Evolutionary conservation across 1,140 invertebrate species (phyloP).

Genomic region (Antheraea pernyi): DNA sequence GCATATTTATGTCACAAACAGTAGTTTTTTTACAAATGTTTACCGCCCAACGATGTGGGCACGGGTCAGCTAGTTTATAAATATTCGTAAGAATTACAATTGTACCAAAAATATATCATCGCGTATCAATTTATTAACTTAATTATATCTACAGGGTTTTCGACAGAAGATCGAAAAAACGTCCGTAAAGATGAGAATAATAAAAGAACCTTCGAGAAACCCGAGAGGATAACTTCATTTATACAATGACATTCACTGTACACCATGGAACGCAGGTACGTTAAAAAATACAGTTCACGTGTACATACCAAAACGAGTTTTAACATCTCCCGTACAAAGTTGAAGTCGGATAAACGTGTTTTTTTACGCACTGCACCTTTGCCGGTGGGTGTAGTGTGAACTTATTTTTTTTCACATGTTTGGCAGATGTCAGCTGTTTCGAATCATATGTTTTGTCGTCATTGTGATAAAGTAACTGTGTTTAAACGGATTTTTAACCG

Average conservation of each 20-base stretch:
- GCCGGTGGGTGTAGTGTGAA: slow-evolving; percentile 8
- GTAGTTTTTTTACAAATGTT: no score
- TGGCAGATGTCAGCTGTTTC: slow-evolving; percentile 63
- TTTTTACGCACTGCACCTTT: slow-evolving; percentile 1
- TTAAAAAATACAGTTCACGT: background rate
- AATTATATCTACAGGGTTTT: no score
- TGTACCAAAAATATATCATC: no score
- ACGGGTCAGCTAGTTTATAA: no score
- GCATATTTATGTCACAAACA: no score
- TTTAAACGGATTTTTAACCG: slow-evolving; percentile 65
- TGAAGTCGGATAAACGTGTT: background rate
- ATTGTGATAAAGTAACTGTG: slow-evolving; percentile 59
- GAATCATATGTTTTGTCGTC: slow-evolving; percentile 53
- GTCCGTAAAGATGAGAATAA: no score
- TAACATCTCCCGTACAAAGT: background rate
- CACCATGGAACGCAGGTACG: slow-evolving; percentile 5
- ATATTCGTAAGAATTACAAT: no score
- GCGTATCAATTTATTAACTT: no score
- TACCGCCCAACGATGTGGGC: no score
- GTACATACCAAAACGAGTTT: background rate
- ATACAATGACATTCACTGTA: background rate
- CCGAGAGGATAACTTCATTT: background rate
- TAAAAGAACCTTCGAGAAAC: background rate
- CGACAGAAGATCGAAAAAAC: no score
- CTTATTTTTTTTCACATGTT: slow-evolving; percentile 39